Base-by-base conservation (phyloP, 2,888 invertebrate genomes). In the Agrilus cyanescens region DNA sequence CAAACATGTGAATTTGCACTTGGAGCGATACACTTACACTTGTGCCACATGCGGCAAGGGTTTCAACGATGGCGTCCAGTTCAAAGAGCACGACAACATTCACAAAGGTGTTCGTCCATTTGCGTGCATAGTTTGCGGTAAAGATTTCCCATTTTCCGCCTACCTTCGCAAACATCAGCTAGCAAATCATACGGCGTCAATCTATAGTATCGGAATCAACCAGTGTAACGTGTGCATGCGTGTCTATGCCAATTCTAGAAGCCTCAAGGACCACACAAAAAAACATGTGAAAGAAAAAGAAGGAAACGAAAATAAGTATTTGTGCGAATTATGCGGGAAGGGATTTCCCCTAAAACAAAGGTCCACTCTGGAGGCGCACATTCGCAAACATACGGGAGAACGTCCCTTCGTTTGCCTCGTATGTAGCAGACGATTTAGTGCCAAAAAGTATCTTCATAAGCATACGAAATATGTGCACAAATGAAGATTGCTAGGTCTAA, bases 291-390 rank as follows among this genome's bases (percentile, higher is more conserved):
- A 25, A 25, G 10, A 10, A 10, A 10, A 4, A 2, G 25, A 25
- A 25, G 10, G 25, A 10, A 61, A 69, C 8, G 66, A 62, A 35
- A 61, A 60, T 33, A 59, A 60, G n/a, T 65, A 66, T 46, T 57
- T 73, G 0, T 75, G 75, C 43, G 74, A 74, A 40, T 58, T 69
- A 12, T 76, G 75, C 44, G 74, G 74, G 0, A 74, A 75, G 46
- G 64, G 69, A 1, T 54, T 74, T 5, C 60, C 66, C 1, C 69
- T 62, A 29, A 58, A 56, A 2, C 70, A 67, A 63, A 64, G 72
- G n/a, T 73, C 73, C 48, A 75, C 74, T 34, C 69, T 76, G 45
- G 73, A 73, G 47, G 74, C 74, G 49, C 76, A 76, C 59, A 73
- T 73, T 58, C 62, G 74, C 58, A 74, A 73, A 59, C 74, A 75